phyloP scores from a whole-genome alignment of 2,888 invertebrate genomes.

The Sinotaia quadrata region DNA sequence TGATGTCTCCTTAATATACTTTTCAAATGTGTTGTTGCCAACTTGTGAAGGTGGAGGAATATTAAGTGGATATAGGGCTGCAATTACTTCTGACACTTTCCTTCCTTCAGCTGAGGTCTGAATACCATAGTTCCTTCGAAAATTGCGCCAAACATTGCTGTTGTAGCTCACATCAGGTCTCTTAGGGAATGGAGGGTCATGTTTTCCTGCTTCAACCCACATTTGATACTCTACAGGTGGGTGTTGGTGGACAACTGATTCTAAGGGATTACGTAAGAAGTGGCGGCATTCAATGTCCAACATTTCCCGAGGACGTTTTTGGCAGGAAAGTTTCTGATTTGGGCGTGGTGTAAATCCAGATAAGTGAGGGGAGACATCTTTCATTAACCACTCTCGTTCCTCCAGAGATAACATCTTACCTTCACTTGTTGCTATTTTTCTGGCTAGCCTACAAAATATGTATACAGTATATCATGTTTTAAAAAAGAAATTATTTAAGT shows the following conservation, averaged over 20 bases:
- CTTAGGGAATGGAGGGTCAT: constrained; percentile 60
- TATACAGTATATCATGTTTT: not conserved
- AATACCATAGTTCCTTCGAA: constrained; percentile 65
- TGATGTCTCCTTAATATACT: constrained; percentile 65
- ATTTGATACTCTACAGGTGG: constrained; percentile 62
- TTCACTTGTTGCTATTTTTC: constrained; percentile 24
- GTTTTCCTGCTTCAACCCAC: constrained; percentile 71
- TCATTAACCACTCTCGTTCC: constrained; percentile 65
- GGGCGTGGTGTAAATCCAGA: constrained; percentile 68
- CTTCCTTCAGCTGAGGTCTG: constrained; percentile 57
- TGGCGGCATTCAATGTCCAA: constrained; percentile 69
- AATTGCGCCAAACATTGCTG: constrained; percentile 71
- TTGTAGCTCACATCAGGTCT: constrained; percentile 65
- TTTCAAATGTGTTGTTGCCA: constrained; percentile 66
- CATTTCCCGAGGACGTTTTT: constrained; percentile 54
- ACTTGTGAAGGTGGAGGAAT: constrained; percentile 69
- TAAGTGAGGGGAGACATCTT: constrained; percentile 42
- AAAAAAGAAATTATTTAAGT: not conserved
- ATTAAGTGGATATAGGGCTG: constrained; percentile 69
- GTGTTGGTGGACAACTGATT: constrained; percentile 54
- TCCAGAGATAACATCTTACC: constrained; percentile 54
- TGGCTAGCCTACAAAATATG: too few relatives aligned
- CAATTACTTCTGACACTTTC: constrained; percentile 67
- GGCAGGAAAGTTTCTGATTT: constrained; percentile 56
- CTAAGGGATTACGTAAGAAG: constrained; percentile 57